A percentile compares a stretch with the other conserved stretches of the same genome.
Conservation (phyloP, 2,113 vertebrate genomes). For the Halichoerus grypus region DNA sequence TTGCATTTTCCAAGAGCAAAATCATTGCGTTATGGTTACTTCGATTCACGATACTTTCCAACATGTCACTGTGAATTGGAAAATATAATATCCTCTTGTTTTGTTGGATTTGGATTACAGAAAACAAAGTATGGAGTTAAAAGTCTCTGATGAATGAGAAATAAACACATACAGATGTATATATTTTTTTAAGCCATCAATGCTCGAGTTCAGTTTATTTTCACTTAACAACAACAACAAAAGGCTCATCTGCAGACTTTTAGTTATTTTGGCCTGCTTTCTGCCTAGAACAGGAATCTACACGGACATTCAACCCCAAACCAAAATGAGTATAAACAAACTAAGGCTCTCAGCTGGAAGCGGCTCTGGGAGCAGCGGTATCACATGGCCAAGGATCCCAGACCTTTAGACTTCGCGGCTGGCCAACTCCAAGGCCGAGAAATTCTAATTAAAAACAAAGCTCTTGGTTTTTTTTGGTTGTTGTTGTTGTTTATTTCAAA, state of each 20-base stretch:
- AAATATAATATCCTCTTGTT: not conserved
- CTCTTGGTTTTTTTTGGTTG: not conserved
- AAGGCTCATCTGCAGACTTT: not conserved
- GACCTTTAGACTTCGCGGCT: not conserved
- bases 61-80: not conserved
- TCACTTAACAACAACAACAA: not conserved
- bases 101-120: not conserved
- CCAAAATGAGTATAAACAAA: conserved; percentile 35
- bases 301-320: not conserved
- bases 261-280: conserved; percentile 6
- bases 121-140: conserved; percentile 1
- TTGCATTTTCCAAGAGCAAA: conserved; percentile 46
- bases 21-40: not conserved
- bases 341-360: not conserved
- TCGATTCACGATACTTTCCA: not conserved
- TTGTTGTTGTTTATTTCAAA: not conserved
- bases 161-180: not conserved
- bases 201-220: not conserved
- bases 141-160: conserved; percentile 39
- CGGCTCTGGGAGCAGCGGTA: fast-evolving
- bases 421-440: not conserved
- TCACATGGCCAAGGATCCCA: not conserved
- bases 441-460: conserved; percentile 33
- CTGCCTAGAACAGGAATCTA: not conserved
- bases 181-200: not conserved